phyloP scores from a whole-genome alignment of 2,113 vertebrate genomes.

The Forbesichthys agassizii region DNA sequence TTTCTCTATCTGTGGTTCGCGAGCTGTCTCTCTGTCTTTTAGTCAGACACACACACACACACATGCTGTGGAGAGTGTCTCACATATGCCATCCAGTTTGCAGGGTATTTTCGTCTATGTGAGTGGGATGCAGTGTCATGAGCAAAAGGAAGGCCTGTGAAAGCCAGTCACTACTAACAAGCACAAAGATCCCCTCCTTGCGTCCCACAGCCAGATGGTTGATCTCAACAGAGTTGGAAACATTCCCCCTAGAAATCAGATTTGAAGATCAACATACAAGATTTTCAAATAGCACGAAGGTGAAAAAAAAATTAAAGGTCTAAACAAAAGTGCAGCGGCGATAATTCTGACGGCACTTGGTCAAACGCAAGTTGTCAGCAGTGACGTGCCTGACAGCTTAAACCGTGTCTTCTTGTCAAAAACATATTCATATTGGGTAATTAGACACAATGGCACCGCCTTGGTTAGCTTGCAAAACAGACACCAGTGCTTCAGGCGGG shows the following conservation, averaged over 20 bases:
- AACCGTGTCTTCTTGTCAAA: conserved; percentile 47
- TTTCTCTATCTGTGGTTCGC: conserved; percentile 13
- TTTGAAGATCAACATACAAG: conserved; percentile 26
- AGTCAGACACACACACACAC: background rate
- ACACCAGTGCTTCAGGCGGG: conserved; percentile 49
- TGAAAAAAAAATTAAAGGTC: background rate
- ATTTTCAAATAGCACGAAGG: background rate
- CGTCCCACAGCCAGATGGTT: conserved; percentile 71
- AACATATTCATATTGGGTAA: conserved; percentile 43
- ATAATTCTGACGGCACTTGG: no score
- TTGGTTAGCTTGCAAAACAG: conserved; percentile 52
- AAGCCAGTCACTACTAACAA: conserved; percentile 74
- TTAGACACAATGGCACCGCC: conserved; percentile 51
- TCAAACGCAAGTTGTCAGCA: no score
- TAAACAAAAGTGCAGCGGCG: background rate
- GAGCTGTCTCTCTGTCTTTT: background rate
- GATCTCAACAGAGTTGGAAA: conserved; percentile 66
- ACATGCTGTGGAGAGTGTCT: conserved; percentile 55
- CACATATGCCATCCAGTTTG: conserved; percentile 71
- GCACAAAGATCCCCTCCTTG: conserved; percentile 65
- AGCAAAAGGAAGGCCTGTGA: conserved; percentile 66
- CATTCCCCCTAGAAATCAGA: conserved; percentile 53
- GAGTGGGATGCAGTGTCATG: conserved; percentile 73
- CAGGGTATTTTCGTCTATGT: conserved; percentile 68
- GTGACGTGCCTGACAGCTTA: conserved; percentile 37